phyloP scores from a whole-genome alignment of 2,888 invertebrate species.

The Mimumesa dahlbomi region DNA sequence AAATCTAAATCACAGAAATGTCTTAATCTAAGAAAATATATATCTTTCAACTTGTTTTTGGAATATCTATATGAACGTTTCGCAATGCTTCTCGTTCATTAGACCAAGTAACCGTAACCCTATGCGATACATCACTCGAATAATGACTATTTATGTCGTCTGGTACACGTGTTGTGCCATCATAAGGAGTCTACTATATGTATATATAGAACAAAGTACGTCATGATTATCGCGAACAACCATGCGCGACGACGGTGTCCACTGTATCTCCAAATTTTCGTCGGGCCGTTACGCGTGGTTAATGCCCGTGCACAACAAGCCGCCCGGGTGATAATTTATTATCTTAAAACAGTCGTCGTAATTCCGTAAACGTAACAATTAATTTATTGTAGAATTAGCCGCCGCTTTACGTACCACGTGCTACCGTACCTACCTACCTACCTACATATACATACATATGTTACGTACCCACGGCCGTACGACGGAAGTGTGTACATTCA shows the following conservation, averaged over 20 bases:
- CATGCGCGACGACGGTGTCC: neutral
- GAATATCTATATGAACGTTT: no score
- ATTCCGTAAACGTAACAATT: neutral
- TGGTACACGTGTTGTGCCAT: constrained; percentile 7
- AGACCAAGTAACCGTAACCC: no score
- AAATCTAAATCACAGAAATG: no score
- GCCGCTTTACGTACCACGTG: neutral
- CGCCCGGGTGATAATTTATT: constrained; percentile 1
- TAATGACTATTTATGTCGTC: constrained; percentile 44
- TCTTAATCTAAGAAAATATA: no score
- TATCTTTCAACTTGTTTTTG: no score
- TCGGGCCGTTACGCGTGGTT: no score
- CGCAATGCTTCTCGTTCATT: no score
- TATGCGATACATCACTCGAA: constrained; percentile 28
- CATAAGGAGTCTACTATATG: constrained; percentile 24
- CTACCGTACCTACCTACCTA: no score
- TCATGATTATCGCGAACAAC: constrained; percentile 19
- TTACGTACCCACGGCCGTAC: no score
- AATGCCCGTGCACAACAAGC: no score
- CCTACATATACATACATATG: no score
- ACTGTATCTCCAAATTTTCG: constrained; percentile 8
- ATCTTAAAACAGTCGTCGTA: neutral
- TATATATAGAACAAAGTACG: constrained; percentile 6
- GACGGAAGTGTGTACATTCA: no score
- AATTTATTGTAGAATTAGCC: neutral